Percentiles rank a stretch among this genome's conserved stretches.
Conservation (phyloP, 1,140 invertebrate genomes). For the Bemisia tabaci region DNA sequence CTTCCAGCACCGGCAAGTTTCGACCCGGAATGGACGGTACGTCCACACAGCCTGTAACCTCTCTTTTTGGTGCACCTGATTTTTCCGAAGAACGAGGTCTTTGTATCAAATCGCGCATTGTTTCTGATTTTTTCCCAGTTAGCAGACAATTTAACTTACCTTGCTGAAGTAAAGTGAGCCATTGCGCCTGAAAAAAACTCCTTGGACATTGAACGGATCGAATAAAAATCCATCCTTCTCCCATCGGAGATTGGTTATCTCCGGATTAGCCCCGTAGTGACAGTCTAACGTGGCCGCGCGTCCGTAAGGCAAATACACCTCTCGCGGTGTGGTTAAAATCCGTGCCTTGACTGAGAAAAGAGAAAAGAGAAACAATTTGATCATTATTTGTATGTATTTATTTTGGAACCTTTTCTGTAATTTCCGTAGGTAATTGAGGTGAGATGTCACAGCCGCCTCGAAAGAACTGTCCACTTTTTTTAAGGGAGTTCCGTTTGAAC, state of each 20-base stretch:
- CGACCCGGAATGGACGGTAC: too few relatives aligned
- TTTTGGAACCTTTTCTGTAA: background rate
- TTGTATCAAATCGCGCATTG: too few relatives aligned
- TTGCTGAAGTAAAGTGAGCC: conserved; percentile 74
- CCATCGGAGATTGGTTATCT: conserved; percentile 83
- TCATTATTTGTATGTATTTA: background rate
- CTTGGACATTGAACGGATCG: conserved; percentile 78
- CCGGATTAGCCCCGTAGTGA: conserved; percentile 84
- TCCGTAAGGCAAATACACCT: conserved; percentile 78
- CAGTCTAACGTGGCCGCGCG: conserved; percentile 81
- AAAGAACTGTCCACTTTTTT: background rate
- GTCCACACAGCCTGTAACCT: too few relatives aligned
- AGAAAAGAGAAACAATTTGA: background rate
- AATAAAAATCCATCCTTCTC: conserved; percentile 85
- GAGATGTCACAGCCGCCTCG: background rate
- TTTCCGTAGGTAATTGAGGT: background rate
- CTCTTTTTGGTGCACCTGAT: too few relatives aligned
- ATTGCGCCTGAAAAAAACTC: conserved; percentile 70
- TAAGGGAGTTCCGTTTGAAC: too few relatives aligned
- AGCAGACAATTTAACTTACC: too few relatives aligned
- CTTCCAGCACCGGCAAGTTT: too few relatives aligned
- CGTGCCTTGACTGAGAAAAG: conserved; percentile 69
- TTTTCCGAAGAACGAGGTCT: too few relatives aligned
- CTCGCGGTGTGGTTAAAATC: conserved; percentile 73
- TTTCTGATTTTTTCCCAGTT: too few relatives aligned